Base-by-base conservation (phyloP, 2,888 invertebrate species). In the Rugalucina vietnamica region DNA sequence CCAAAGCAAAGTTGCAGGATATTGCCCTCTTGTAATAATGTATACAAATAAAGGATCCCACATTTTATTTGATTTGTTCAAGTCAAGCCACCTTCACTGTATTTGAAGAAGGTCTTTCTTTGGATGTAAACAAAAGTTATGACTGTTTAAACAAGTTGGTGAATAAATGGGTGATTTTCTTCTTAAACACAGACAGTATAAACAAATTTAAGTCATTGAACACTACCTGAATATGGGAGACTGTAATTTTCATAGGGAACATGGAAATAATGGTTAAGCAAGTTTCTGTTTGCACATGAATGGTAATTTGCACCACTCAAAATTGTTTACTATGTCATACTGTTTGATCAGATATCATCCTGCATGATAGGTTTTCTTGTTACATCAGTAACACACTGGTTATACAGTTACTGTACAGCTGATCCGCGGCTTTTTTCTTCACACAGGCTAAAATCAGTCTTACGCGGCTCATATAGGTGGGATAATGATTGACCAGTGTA, bases 91-190 rank as follows among this genome's bases (percentile, higher is more conserved):
- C 65, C 34, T 32, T 65, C 10, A 2, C 32, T 2, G 18, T n/a
- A 14, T 65, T 65, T 10, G 10, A 34, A 18, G 34, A 32, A 14
- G 18, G 32, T 24, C 24, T 65, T 65, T 65, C 65, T 18, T 34
- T 24, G 12, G 60, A 4, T 12, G 65, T 65, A 65, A 5, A 65
- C 65, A 65, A 12, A 34, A 18, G 65, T 4, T 34, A 34, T 65
- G 34, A 34, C 34, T 65, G 34, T 34, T 5, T 18, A 65, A 65
- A 65, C 65, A 65, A 5, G 18, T 18, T 24, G 4, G 34, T 65
- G 65, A 83, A 81, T 81, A 65, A 73, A 86, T 60, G 74, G 36
- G 74, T 78, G 75, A 86, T 83, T 86, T 83, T 83, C 81, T 76
- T 49, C 83, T 86, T 86, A 81, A 79, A 81, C 65, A 65, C 49